A percentile compares a stretch with the other conserved stretches of the same genome.
phyloP scores from a whole-genome alignment of 2,113 vertebrate species.

The Larimichthys polyactis region DNA sequence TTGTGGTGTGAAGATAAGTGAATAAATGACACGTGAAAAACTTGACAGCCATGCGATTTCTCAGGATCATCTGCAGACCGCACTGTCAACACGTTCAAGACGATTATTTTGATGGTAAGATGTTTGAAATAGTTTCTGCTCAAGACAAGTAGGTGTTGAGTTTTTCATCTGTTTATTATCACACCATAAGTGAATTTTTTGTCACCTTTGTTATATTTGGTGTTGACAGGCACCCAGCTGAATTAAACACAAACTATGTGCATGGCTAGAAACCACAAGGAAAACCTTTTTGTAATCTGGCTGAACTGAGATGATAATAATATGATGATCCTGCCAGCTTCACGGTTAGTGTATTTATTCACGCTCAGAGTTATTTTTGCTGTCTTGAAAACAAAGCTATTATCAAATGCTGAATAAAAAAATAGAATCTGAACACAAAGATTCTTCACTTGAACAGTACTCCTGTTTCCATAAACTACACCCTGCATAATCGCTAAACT shows the following conservation, averaged over 20 bases:
- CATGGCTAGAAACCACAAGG: background rate
- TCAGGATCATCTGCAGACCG: background rate
- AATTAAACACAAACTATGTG: background rate
- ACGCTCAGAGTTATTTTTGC: background rate
- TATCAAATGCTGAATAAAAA: background rate
- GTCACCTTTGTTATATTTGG: background rate
- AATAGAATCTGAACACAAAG: background rate
- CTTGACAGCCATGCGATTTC: too few species aligned
- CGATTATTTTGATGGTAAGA: background rate
- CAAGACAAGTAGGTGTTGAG: background rate
- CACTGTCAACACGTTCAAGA: background rate
- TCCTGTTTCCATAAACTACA: background rate
- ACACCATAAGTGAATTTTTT: background rate
- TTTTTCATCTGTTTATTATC: background rate
- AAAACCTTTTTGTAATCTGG: background rate
- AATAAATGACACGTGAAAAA: too few species aligned
- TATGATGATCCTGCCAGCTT: background rate
- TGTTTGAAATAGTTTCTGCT: background rate
- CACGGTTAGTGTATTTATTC: background rate
- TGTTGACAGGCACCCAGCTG: background rate
- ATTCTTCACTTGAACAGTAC: background rate
- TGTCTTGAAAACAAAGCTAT: background rate
- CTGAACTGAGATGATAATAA: background rate
- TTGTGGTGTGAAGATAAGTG: background rate
- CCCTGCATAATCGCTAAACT: background rate